Percentiles rank a stretch among this genome's conserved stretches.
Evolutionary conservation across 2,888 invertebrate genomes (phyloP).

Genomic region (Monoplex corrugatus): DNA sequence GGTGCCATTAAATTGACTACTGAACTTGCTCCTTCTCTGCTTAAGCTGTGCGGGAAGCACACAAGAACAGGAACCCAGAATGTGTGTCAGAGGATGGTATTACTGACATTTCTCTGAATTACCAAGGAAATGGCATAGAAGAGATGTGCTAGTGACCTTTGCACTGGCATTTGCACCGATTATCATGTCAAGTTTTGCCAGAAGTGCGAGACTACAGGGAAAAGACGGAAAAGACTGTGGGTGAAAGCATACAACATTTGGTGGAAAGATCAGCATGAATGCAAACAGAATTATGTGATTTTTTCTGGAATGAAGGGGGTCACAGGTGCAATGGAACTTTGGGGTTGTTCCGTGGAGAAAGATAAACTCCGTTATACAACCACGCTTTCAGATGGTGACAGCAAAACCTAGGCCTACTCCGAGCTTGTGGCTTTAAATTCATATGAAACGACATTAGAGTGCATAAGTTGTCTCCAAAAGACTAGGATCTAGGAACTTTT

Average conservation of each 20-base stretch:
- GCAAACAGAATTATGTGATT: background rate
- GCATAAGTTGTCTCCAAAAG: slow-evolving; percentile 46
- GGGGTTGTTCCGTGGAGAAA: background rate
- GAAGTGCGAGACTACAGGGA: too few species aligned
- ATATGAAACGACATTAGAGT: background rate
- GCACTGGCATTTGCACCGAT: slow-evolving; percentile 30
- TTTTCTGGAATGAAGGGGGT: background rate
- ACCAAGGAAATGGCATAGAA: slow-evolving; percentile 38
- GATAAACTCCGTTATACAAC: slow-evolving; percentile 32
- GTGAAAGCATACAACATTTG: background rate
- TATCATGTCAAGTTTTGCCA: slow-evolving; percentile 5
- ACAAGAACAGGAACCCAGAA: background rate
- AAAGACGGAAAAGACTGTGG: background rate
- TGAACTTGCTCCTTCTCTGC: background rate
- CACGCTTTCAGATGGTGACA: slow-evolving; percentile 42
- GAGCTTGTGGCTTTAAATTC: slow-evolving; percentile 10
- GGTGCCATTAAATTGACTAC: background rate
- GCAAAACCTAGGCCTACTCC: slow-evolving; percentile 32
- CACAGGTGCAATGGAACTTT: background rate
- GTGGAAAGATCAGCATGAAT: background rate
- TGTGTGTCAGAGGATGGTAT: slow-evolving; percentile 24
- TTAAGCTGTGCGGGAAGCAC: background rate
- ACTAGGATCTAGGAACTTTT: slow-evolving; percentile 33
- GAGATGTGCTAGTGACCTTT: slow-evolving; percentile 34
- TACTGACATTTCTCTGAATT: slow-evolving; percentile 28